phyloP scores from a whole-genome alignment of 2,888 invertebrate species.

The Polylopha cassiicola region DNA sequence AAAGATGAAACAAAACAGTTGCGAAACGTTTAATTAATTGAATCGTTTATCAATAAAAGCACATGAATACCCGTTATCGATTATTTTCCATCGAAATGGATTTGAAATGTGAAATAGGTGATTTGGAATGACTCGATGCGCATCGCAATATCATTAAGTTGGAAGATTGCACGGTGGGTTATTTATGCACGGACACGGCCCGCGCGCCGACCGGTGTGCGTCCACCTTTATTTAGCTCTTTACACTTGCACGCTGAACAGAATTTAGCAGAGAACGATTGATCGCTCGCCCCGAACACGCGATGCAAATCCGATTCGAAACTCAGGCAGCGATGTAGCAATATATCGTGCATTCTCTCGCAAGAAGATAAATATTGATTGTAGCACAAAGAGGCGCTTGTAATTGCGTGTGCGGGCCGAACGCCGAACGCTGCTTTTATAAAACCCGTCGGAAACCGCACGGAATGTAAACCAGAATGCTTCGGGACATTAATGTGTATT shows the following conservation, averaged over 20 bases:
- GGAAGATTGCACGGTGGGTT: slow-evolving; percentile 51
- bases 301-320: slow-evolving; percentile 29
- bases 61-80: slow-evolving; percentile 20
- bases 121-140: slow-evolving; percentile 48
- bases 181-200: slow-evolving; percentile 49
- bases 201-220: slow-evolving; percentile 37
- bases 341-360: slow-evolving; percentile 55
- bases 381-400: slow-evolving; percentile 69
- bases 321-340: slow-evolving; percentile 51
- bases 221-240: slow-evolving; percentile 41
- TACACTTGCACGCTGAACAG: slow-evolving; percentile 31
- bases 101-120: slow-evolving; percentile 43
- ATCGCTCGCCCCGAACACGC: slow-evolving; percentile 39
- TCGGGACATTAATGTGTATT: slow-evolving; percentile 75
- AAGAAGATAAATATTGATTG: slow-evolving; percentile 66
- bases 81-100: slow-evolving; percentile 31
- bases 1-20: slow-evolving; percentile 29
- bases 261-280: slow-evolving; percentile 37
- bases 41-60: slow-evolving; percentile 28
- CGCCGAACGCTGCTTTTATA: slow-evolving; percentile 69
- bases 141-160: slow-evolving; percentile 58
- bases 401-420: slow-evolving; percentile 62
- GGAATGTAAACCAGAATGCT: slow-evolving; percentile 75
- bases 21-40: slow-evolving; percentile 30
- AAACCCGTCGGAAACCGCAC: slow-evolving; percentile 74